Percentiles rank a stretch among this genome's conserved stretches.
Evolutionary conservation across 2,888 invertebrate genomes (phyloP).

Genomic region (Volucella zonaria): DNA sequence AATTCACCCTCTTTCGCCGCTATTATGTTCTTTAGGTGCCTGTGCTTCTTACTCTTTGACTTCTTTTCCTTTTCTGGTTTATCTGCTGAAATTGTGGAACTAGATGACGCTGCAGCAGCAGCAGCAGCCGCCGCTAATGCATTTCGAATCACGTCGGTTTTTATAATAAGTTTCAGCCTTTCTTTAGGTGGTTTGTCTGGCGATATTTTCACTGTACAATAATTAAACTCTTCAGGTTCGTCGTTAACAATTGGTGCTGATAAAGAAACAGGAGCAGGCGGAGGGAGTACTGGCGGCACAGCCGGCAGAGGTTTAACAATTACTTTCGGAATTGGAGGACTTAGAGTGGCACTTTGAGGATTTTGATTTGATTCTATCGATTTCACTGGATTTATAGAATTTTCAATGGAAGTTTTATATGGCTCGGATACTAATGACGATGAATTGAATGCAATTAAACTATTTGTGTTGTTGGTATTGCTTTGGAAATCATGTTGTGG

Average conservation of each 20-base stretch:
- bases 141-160: conserved; percentile 81
- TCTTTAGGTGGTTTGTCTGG: conserved; percentile 83
- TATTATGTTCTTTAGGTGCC: conserved; percentile 78
- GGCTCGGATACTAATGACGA: conserved; percentile 75
- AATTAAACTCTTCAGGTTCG: conserved; percentile 81
- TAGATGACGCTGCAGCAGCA: conserved; percentile 77
- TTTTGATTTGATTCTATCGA: conserved; percentile 76
- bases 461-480: conserved; percentile 78
- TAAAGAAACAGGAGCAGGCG: conserved; percentile 33
- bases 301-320: conserved; percentile 63
- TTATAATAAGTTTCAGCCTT: conserved; percentile 83
- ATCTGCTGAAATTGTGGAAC: conserved; percentile 74
- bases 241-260: conserved; percentile 77
- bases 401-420: conserved; percentile 67
- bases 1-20: conserved; percentile 77
- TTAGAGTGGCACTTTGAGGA: conserved; percentile 71
- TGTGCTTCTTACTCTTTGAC: conserved; percentile 81
- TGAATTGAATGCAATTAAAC: conserved; percentile 56
- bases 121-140: conserved; percentile 81
- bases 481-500: conserved; percentile 79
- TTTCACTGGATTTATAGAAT: conserved; percentile 73
- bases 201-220: conserved; percentile 81
- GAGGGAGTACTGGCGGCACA: neutral
- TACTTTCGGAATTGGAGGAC: conserved; percentile 67
- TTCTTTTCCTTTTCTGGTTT: conserved; percentile 77